These are phyloP conservation scores for Sclerodermus sp. DNA, from an alignment of 2,888 invertebrate genomes.

Conservation along the genomic window DNA sequence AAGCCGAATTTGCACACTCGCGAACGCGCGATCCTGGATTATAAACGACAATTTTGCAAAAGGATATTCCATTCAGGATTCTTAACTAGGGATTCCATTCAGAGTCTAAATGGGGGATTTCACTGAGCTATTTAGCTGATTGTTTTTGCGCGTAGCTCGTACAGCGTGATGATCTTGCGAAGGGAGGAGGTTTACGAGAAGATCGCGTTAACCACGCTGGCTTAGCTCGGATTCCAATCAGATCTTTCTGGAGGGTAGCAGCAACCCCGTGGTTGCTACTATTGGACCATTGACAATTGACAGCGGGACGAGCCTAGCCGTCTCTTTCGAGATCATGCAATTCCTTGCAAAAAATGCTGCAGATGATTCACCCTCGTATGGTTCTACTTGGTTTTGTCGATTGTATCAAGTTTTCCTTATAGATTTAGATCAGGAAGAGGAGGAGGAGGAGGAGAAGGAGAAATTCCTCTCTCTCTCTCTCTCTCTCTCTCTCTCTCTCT, in stretches of 20 bases:
- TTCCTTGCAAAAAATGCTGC: conserved; percentile 3
- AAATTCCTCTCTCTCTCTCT: background rate
- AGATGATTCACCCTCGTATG: conserved; percentile 18
- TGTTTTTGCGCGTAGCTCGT: too few species aligned
- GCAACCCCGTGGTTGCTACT: conserved; percentile 1
- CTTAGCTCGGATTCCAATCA: conserved; percentile 33
- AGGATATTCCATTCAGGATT: too few species aligned
- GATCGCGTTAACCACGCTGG: conserved; percentile 31
- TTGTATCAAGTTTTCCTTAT: too few species aligned
- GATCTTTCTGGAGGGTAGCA: conserved; percentile 6
- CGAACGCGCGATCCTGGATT: too few species aligned
- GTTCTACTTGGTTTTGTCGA: conserved; percentile 19
- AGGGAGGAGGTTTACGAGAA: conserved; percentile 6
- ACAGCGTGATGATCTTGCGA: too few species aligned
- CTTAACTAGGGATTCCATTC: too few species aligned
- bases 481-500: background rate
- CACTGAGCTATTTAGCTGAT: too few species aligned
- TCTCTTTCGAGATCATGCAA: background rate
- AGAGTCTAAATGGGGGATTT: too few species aligned
- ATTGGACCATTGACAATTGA: background rate
- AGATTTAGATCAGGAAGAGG: too few species aligned
- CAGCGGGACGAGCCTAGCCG: background rate
- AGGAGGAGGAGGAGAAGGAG: too few species aligned
- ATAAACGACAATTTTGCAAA: too few species aligned
- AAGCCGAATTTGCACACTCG: too few species aligned